Conservation (phyloP, 2,113 vertebrate species). For the Bothrops jararaca region DNA sequence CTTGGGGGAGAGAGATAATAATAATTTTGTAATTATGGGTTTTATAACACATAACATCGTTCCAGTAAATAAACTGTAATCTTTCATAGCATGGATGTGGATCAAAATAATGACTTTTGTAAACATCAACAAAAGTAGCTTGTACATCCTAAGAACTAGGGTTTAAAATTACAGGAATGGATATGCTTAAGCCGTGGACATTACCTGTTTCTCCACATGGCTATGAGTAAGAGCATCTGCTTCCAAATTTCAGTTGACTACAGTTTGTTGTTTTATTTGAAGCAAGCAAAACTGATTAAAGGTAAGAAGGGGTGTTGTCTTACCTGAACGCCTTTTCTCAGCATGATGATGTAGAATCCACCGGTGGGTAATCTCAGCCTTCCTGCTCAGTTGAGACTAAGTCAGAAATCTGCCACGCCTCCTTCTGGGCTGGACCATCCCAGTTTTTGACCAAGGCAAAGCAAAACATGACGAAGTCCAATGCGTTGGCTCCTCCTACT, state of each 20-base stretch:
- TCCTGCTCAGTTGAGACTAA: too few species aligned
- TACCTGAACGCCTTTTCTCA: too few species aligned
- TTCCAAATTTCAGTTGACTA: not conserved
- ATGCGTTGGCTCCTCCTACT: too few species aligned
- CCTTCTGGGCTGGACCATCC: too few species aligned
- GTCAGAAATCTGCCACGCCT: too few species aligned
- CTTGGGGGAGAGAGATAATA: not conserved
- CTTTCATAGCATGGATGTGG: not conserved
- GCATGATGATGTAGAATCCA: too few species aligned
- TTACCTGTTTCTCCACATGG: not conserved
- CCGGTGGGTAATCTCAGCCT: too few species aligned
- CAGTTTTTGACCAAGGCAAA: too few species aligned
- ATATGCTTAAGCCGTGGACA: not conserved
- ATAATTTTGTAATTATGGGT: not conserved
- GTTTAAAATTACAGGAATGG: not conserved
- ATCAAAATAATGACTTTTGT: not conserved
- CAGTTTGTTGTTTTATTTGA: not conserved
- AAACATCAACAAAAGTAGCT: not conserved
- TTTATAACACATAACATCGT: not conserved
- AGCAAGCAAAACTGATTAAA: not conserved
- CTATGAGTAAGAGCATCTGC: too few species aligned
- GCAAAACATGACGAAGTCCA: too few species aligned
- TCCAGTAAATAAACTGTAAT: not conserved
- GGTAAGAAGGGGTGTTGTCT: not conserved
- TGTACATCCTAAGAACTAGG: not conserved